Evolutionary conservation across 2,113 vertebrate genomes (phyloP).

Genomic region (Chitala chitala): DNA sequence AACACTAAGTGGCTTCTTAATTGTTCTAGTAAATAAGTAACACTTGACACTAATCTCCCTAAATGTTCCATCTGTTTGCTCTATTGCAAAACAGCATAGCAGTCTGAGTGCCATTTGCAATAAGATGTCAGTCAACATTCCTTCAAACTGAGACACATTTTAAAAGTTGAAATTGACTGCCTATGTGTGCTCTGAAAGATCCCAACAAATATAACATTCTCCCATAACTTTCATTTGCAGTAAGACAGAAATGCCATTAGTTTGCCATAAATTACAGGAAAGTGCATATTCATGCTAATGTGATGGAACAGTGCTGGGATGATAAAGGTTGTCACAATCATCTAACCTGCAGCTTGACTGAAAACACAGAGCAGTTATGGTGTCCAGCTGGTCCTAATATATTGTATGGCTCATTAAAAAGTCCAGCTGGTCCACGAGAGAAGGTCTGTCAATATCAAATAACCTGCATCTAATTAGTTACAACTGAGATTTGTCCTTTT

Average conservation of each 20-base stretch:
- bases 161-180: neutral
- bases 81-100: neutral
- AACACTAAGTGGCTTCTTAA: constrained; percentile 1
- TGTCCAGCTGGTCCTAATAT: neutral
- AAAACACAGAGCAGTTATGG: neutral
- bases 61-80: constrained; percentile 16
- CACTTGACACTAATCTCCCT: constrained; percentile 6
- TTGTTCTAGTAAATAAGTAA: neutral
- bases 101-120: neutral
- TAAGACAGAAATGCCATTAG: no score
- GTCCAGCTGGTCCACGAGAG: neutral
- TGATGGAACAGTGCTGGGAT: neutral
- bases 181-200: no score
- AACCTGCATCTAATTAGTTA: no score
- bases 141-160: neutral
- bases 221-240: no score
- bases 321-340: neutral
- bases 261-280: no score
- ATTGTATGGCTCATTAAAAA: neutral
- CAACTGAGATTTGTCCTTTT: no score
- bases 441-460: no score
- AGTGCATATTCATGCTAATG: neutral
- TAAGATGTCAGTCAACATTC: neutral
- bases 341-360: neutral
- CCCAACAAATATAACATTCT: no score